Percentiles rank a stretch among this genome's conserved stretches.
phyloP scores from a whole-genome alignment of 2,797 vertebrate species.

The Rousettus madagascariensis region DNA sequence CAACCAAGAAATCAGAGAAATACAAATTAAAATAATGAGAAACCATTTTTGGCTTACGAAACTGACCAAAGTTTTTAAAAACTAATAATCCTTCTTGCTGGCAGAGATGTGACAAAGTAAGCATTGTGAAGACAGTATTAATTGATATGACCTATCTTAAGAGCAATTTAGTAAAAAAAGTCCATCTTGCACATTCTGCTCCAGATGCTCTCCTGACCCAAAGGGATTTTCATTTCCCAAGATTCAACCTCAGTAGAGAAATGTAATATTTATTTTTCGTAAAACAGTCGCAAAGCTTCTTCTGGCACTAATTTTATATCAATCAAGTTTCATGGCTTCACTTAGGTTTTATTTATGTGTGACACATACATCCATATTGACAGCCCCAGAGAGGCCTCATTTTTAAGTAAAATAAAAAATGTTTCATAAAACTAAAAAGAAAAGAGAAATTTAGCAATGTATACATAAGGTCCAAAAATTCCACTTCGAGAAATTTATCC shows the following conservation, averaged over 20 bases:
- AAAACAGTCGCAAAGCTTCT: slow-evolving; percentile 38
- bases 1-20: not conserved
- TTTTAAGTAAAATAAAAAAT: slow-evolving; percentile 55
- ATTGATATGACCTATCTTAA: not conserved
- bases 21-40: not conserved
- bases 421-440: slow-evolving; percentile 50
- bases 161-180: no score
- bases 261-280: not conserved
- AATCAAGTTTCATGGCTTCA: slow-evolving; percentile 49
- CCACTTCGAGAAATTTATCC: not conserved
- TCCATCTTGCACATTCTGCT: not conserved
- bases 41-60: not conserved
- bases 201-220: not conserved
- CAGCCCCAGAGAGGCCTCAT: not conserved
- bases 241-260: not conserved
- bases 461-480: not conserved
- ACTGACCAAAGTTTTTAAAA: not conserved
- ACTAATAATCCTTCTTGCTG: not conserved
- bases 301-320: slow-evolving; percentile 67
- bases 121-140: not conserved
- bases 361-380: not conserved
- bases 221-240: not conserved
- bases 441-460: not conserved
- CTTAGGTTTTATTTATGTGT: not conserved
- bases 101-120: not conserved